Evolutionary conservation across 2,888 invertebrate species (phyloP).

Genomic region (Melinopterus prodromus): DNA sequence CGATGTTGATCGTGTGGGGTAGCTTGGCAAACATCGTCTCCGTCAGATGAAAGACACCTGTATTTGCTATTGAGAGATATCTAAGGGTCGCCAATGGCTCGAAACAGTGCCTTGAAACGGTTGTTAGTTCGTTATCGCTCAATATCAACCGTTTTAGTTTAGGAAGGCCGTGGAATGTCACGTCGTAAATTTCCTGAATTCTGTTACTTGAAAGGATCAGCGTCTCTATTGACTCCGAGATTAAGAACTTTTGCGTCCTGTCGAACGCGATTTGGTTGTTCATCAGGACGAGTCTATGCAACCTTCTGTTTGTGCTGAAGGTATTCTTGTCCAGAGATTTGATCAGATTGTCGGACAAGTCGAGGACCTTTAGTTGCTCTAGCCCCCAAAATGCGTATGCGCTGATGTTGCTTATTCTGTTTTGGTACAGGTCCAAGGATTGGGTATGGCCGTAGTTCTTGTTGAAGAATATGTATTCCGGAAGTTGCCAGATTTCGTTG

Average conservation of each 20-base stretch:
- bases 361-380: slow-evolving; percentile 49
- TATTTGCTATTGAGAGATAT: slow-evolving; percentile 56
- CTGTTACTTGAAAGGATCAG: slow-evolving; percentile 54
- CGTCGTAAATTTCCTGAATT: slow-evolving; percentile 54
- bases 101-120: slow-evolving; percentile 53
- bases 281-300: slow-evolving; percentile 54
- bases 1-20: slow-evolving; percentile 55
- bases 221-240: slow-evolving; percentile 52
- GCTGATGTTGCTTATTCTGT: slow-evolving; percentile 51
- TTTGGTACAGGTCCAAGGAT: slow-evolving; percentile 53
- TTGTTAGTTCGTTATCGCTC: slow-evolving; percentile 52
- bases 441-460: slow-evolving; percentile 51
- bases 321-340: slow-evolving; percentile 51
- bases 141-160: slow-evolving; percentile 54
- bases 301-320: slow-evolving; percentile 51
- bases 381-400: slow-evolving; percentile 53
- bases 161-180: slow-evolving; percentile 54
- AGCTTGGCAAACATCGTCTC: slow-evolving; percentile 54
- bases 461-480: slow-evolving; percentile 51
- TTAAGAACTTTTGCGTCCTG: slow-evolving; percentile 51
- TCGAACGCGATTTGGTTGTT: slow-evolving; percentile 53
- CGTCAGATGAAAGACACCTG: slow-evolving; percentile 53
- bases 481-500: slow-evolving; percentile 51
- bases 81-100: slow-evolving; percentile 51
- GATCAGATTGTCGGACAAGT: slow-evolving; percentile 55